Evolutionary conservation across 2,113 vertebrate species (phyloP).

Genomic region (Xenopus laevis): DNA sequence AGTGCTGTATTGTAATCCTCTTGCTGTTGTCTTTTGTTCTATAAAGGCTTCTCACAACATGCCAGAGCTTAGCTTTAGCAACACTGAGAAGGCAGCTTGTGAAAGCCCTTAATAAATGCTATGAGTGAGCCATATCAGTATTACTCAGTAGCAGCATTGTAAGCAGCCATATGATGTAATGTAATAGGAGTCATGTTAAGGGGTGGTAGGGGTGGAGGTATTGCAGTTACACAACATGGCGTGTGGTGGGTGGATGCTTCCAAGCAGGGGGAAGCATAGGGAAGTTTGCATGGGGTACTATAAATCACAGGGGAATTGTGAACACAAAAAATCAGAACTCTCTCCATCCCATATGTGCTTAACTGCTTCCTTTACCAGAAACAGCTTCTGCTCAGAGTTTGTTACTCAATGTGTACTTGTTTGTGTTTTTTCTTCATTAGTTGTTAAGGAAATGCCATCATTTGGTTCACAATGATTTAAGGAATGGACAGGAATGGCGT

Average conservation of each 20-base stretch:
- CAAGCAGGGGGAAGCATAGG: conserved; percentile 34
- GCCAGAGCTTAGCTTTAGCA: background rate
- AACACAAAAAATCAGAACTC: background rate
- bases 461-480: background rate
- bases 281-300: conserved; percentile 27
- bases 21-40: conserved; percentile 20
- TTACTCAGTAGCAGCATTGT: conserved; percentile 67
- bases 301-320: background rate
- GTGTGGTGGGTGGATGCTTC: conserved; percentile 43
- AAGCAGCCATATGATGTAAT: conserved; percentile 58
- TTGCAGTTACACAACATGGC: conserved; percentile 53
- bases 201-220: conserved; percentile 48
- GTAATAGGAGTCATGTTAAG: conserved; percentile 61
- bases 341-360: background rate
- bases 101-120: conserved; percentile 61
- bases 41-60: conserved; percentile 9
- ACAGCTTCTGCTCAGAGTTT: background rate
- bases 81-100: conserved; percentile 23
- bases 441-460: conserved; percentile 2
- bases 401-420: conserved; percentile 15
- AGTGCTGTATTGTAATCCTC: background rate
- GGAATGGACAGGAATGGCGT: background rate
- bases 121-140: conserved; percentile 67
- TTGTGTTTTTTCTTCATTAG: background rate
- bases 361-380: background rate